Evolutionary conservation across 2,888 invertebrate genomes (phyloP).

Genomic region (Drosophila melanocephala): DNA sequence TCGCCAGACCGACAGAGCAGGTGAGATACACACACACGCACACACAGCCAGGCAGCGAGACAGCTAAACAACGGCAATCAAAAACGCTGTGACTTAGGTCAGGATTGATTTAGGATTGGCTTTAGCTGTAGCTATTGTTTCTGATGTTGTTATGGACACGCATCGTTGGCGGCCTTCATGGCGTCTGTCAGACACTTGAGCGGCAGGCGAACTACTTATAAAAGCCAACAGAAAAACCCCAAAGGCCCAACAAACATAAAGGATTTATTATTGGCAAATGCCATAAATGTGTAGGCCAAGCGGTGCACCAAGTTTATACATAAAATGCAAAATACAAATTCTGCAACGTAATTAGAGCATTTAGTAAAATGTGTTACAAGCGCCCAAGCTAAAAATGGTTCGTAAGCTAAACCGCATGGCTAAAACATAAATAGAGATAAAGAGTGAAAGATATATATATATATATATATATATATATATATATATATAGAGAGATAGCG

Average conservation of each 20-base stretch:
- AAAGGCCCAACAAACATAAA: slow-evolving; percentile 6
- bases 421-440: slow-evolving; percentile 23
- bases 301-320: slow-evolving; percentile 23
- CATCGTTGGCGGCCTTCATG: slow-evolving; percentile 51
- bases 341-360: slow-evolving; percentile 72
- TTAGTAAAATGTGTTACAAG: slow-evolving; percentile 53
- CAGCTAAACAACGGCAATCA: slow-evolving; percentile 51
- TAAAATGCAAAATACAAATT: slow-evolving; percentile 39
- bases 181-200: slow-evolving; percentile 38
- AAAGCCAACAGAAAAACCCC: neutral
- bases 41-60: slow-evolving; percentile 8
- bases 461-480: neutral
- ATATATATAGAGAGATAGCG: slow-evolving; percentile 25
- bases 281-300: neutral
- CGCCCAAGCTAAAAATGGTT: slow-evolving; percentile 42
- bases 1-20: slow-evolving; percentile 31
- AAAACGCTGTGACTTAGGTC: slow-evolving; percentile 71
- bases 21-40: slow-evolving; percentile 1
- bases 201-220: slow-evolving; percentile 18
- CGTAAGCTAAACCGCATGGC: slow-evolving; percentile 39
- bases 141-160: slow-evolving; percentile 30
- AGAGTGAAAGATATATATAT: slow-evolving; percentile 6
- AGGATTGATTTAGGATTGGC: slow-evolving; percentile 60
- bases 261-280: slow-evolving; percentile 27
- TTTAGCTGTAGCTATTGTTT: slow-evolving; percentile 7